Evolutionary conservation across 1,140 invertebrate species (phyloP).

Genomic region (Macrobrachium rosenbergii): DNA sequence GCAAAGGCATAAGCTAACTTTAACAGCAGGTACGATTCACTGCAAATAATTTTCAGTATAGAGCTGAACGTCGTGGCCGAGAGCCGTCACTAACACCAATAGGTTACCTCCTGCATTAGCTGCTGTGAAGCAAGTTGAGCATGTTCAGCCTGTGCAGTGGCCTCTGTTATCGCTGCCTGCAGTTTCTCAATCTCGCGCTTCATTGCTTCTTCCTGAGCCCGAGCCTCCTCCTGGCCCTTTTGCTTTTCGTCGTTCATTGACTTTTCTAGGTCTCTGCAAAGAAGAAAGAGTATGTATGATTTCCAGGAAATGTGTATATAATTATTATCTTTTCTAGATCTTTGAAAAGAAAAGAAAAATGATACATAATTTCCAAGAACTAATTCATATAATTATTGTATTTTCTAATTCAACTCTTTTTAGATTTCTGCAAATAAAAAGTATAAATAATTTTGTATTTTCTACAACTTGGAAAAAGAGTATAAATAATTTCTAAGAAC

Average conservation of each 20-base stretch:
- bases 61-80: not conserved
- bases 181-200: slow-evolving; percentile 52
- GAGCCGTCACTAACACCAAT: not conserved
- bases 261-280: slow-evolving; percentile 40
- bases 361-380: no score
- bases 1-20: no score
- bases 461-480: no score
- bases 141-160: slow-evolving; percentile 49
- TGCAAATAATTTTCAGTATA: not conserved
- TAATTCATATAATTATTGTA: no score
- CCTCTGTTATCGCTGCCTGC: slow-evolving; percentile 49
- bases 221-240: slow-evolving; percentile 32
- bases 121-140: slow-evolving; percentile 45
- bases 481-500: no score
- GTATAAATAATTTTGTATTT: no score
- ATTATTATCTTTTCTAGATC: no score
- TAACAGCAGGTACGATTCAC: no score
- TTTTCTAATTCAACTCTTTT: no score
- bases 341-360: no score
- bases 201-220: slow-evolving; percentile 53
- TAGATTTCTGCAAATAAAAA: no score
- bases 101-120: slow-evolving; percentile 40
- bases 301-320: no score
- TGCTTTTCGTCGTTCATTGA: slow-evolving; percentile 51
- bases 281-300: not conserved